Evolutionary conservation across 2,888 invertebrate species (phyloP), one percentile per base, ranked within the genome.

Genomic region (Calliopum simillimum): DNA sequence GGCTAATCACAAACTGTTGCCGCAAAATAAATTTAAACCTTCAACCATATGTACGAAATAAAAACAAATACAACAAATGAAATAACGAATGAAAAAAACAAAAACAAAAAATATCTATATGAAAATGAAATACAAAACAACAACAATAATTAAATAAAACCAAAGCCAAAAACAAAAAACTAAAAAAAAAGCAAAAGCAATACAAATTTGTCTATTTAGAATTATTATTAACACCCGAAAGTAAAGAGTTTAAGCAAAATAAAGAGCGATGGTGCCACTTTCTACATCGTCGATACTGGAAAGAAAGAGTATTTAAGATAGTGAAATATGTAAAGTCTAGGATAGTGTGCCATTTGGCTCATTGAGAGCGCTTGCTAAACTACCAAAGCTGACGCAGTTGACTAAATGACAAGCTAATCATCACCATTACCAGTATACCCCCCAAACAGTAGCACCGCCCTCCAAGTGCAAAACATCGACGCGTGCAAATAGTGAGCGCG

Each of bases 181-280:
- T 59, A 59, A 43, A 72, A 69, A 49, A 69, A 73, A 61, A 75
- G 58, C 69, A 61, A 63, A 69, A 51, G 56, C 59, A 51, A 68
- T 64, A 62, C 16, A 70, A 77, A 81, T 79, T 77, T 69, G 80
- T 79, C 79, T 78, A 79, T 80, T 80, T 79, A 79, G 79, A 81
- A 78, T 77, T 79, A 79, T 81, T 80, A 80, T 78, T 79, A 79
- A 81, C 75, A 53, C 66, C 62, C 46, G 58, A 55, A 49, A 70
- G 23, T 56, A 58, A 55, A 19, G 47, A 53, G 51, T 43, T 41
- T 51, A 47, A 25, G 23, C 43, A 61, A 70, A 25, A n/a, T n/a
- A n/a, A 69, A 33, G 47, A 25, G 66, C 64, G 44, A 53, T 49
- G 19, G 43, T 13, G 25, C 16, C 11, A 25, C 13, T 51, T 21